A percentile compares a stretch with the other conserved stretches of the same genome.
Evolutionary conservation across 2,888 invertebrate genomes (phyloP).

Genomic region (Sinohyriopsis cumingii): DNA sequence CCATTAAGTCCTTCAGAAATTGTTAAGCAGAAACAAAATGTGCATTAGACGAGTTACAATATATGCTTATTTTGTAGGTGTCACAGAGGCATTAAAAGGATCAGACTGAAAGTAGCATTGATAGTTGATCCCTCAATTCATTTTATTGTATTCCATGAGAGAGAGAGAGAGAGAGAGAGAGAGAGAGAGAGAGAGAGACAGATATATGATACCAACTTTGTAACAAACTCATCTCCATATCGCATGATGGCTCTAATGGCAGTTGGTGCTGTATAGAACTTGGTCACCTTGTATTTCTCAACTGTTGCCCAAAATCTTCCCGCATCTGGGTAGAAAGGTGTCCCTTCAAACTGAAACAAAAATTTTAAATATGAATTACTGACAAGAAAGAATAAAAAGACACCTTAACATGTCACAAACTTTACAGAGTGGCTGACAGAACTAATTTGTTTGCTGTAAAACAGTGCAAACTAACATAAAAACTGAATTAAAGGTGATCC

Average conservation of each 20-base stretch:
- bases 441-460: background rate
- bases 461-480: background rate
- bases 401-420: background rate
- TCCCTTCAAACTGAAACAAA: slow-evolving; percentile 82
- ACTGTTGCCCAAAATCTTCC: slow-evolving; percentile 94
- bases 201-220: slow-evolving; percentile 74
- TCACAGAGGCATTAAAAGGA: too few relatives aligned
- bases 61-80: too few relatives aligned
- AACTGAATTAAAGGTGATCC: background rate
- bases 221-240: slow-evolving; percentile 89
- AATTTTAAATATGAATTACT: background rate
- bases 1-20: too few relatives aligned
- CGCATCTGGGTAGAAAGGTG: slow-evolving; percentile 94
- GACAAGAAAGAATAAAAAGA: background rate
- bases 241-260: slow-evolving; percentile 97
- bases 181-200: too few relatives aligned
- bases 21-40: too few relatives aligned
- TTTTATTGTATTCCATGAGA: too few relatives aligned
- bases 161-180: too few relatives aligned
- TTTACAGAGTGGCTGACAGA: background rate
- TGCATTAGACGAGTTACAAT: too few relatives aligned
- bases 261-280: slow-evolving; percentile 99
- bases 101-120: too few relatives aligned
- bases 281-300: slow-evolving; percentile 92
- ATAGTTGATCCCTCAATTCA: too few relatives aligned